phyloP scores from a whole-genome alignment of 2,888 invertebrate species.

The Malthinus flaveolus region DNA sequence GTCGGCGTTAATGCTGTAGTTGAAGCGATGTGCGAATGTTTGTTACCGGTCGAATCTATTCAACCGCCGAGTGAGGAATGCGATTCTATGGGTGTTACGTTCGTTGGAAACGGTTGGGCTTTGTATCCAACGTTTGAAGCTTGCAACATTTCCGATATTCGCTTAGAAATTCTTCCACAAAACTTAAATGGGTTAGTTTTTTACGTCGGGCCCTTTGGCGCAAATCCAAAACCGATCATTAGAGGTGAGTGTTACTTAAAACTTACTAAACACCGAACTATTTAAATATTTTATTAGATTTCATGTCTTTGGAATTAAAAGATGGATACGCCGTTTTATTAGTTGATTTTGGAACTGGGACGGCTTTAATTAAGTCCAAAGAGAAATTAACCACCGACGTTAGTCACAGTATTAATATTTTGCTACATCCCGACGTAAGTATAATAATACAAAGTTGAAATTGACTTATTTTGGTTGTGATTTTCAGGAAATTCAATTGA shows the following conservation, averaged over 20 bases:
- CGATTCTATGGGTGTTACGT: conserved; percentile 85
- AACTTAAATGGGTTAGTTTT: conserved; percentile 81
- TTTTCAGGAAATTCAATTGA: conserved; percentile 47
- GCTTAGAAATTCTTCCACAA: conserved; percentile 79
- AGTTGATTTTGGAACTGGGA: conserved; percentile 87
- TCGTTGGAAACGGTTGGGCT: conserved; percentile 90
- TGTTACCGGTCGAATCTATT: conserved; percentile 54
- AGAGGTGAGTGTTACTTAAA: conserved; percentile 57
- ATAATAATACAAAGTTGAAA: conserved; percentile 40
- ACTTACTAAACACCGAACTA: conserved; percentile 11
- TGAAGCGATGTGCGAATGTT: conserved; percentile 74
- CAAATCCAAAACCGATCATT: conserved; percentile 65
- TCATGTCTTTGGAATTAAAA: conserved; percentile 84
- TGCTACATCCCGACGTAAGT: conserved; percentile 56
- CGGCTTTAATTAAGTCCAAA: conserved; percentile 69
- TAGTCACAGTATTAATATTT: conserved; percentile 85
- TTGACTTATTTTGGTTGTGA: neutral
- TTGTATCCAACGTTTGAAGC: conserved; percentile 87
- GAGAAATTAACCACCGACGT: conserved; percentile 81
- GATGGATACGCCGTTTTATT: conserved; percentile 82
- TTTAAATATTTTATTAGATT: conserved; percentile 63
- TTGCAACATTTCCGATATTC: conserved; percentile 82
- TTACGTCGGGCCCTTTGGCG: conserved; percentile 83
- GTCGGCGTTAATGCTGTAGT: conserved; percentile 89
- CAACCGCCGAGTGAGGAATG: conserved; percentile 56